Base-by-base conservation (phyloP, 2,888 invertebrate species). In the Zygaena filipendulae region DNA sequence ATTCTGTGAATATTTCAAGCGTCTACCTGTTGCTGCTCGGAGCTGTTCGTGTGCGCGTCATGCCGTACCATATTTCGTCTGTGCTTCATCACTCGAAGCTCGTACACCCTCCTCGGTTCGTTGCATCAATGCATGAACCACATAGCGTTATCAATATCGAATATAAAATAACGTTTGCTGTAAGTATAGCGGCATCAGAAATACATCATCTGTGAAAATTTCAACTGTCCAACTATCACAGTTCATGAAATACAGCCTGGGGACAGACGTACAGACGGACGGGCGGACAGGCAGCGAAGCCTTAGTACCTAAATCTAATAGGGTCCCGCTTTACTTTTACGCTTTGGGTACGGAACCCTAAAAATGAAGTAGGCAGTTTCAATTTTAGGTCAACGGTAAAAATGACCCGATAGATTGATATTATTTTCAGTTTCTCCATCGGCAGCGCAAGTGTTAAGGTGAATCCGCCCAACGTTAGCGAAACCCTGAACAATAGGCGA, bases 81-180 rank as follows among this genome's bases (percentile, higher is more conserved):
- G 66, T 62, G 66, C 59, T 59, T 54, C 70, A 57, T 47, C 69
- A 68, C 64, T 67, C 67, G 63, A 72, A 64, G 61, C 52, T 63
- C 57, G 63, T 59, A 52, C 69, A 60, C 54, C 61, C 54, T 57
- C 49, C 52, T 67, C 62, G 77, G 77, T 79, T 77, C 77, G 77
- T 79, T 70, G 75, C 75, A 67, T 60, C 54, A 49, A 67, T 69
- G 77, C 77, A 79, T 77, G 77, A 56, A 66, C 77, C 77, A 75
- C 71, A 55, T 58, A 77, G 75, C n/a, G n/a, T n/a, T n/a, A n/a
- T n/a, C n/a, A n/a, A n/a, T n/a, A n/a, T n/a, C n/a, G n/a, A n/a
- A n/a, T n/a, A n/a, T n/a, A n/a, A n/a, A n/a, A n/a, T n/a, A n/a
- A n/a, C n/a, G n/a, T n/a, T n/a, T n/a, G n/a, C n/a, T n/a, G n/a